phyloP scores from a whole-genome alignment of 2,797 vertebrate genomes.

The Zalophus californianus region DNA sequence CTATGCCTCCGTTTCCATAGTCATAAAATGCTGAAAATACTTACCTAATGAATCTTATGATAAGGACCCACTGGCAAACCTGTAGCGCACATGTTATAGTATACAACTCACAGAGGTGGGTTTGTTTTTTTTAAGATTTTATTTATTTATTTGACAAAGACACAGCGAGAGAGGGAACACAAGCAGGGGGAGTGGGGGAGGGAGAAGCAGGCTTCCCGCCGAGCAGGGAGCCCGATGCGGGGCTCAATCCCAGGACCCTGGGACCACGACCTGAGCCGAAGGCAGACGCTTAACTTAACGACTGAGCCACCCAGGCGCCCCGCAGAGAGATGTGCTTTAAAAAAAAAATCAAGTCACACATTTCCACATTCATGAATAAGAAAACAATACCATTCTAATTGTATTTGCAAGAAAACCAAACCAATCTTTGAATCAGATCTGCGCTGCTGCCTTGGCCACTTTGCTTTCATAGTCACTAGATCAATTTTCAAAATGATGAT shows the following conservation, averaged over 20 bases:
- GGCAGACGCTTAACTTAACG: no score
- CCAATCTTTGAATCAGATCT: background rate
- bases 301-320: no score
- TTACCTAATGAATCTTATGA: background rate
- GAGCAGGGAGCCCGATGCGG: no score
- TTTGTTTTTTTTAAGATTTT: no score
- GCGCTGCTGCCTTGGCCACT: background rate
- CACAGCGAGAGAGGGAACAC: no score
- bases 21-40: slow-evolving; percentile 40
- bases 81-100: background rate
- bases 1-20: background rate
- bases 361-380: background rate
- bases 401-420: slow-evolving; percentile 2
- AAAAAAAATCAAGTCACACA: slow-evolving; percentile 21
- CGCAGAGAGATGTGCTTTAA: background rate
- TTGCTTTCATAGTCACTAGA: slow-evolving; percentile 15
- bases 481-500: slow-evolving; percentile 28
- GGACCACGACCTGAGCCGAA: no score
- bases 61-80: background rate
- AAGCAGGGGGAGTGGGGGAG: no score
- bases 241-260: no score
- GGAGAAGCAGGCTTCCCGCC: no score
- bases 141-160: no score
- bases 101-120: background rate
- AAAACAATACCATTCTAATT: slow-evolving; percentile 30